Conservation (phyloP, 2,888 invertebrate species). For the Phyllotreta striolata region DNA sequence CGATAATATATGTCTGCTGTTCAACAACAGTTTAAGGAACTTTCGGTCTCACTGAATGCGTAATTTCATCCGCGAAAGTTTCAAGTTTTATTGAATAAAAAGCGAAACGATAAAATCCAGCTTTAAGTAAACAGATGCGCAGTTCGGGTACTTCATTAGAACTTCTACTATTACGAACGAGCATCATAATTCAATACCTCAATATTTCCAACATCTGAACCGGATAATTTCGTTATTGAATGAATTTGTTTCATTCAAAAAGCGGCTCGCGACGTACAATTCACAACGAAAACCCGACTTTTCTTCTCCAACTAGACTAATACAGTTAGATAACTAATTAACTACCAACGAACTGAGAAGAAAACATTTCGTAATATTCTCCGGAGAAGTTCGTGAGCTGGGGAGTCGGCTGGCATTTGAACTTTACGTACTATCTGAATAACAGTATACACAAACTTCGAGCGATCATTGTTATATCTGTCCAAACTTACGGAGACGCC, state of each 20-base stretch:
- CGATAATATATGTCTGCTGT: slow-evolving; percentile 29
- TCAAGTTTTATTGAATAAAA: slow-evolving; percentile 27
- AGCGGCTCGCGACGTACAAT: too few species aligned
- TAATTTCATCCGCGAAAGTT: slow-evolving; percentile 20
- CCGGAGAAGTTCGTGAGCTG: neutral
- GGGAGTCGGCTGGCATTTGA: slow-evolving; percentile 15
- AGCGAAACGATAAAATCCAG: slow-evolving; percentile 4
- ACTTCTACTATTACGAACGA: too few species aligned
- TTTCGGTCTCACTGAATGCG: slow-evolving; percentile 29
- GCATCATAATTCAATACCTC: too few species aligned
- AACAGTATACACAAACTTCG: slow-evolving; percentile 24
- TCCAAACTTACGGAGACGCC: slow-evolving; percentile 23
- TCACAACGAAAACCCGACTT: too few species aligned
- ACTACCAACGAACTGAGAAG: slow-evolving; percentile 14
- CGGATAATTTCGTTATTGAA: too few species aligned
- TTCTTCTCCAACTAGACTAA: neutral
- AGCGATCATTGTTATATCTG: slow-evolving; percentile 16
- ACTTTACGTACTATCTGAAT: slow-evolving; percentile 28
- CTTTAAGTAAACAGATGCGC: slow-evolving; percentile 5
- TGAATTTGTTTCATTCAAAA: too few species aligned
- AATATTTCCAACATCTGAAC: too few species aligned
- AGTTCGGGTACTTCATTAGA: neutral
- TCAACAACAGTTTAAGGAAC: slow-evolving; percentile 27
- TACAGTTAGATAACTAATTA: slow-evolving; percentile 15
- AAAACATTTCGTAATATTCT: slow-evolving; percentile 16